Base-by-base conservation (phyloP, 2,113 vertebrate genomes). In the Hydropotes inermis region DNA sequence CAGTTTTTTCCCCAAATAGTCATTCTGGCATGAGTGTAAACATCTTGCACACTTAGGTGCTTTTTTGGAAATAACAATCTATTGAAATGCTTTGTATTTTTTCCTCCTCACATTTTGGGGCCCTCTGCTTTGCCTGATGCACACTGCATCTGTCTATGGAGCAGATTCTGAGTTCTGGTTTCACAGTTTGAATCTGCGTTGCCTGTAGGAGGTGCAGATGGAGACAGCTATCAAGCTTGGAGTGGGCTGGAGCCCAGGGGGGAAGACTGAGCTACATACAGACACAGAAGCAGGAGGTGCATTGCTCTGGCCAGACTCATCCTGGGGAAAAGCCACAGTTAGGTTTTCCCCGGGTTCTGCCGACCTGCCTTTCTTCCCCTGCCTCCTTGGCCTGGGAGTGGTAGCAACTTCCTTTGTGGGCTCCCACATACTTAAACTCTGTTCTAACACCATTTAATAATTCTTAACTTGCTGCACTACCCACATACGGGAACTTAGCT, bases 81-180 rank as follows among this genome's bases (percentile, higher is more conserved):
- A n/a, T n/a, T 61, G 84, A 54, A 33, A 61, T 25, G 54, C 17
- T 85, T 83, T 54, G n/a, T 17, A 13, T 19, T 61, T 47, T 25
- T 64, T 9, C 70, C 52, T 87, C 64, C 52, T 87, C 64, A 21
- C 36, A 6, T 60, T 55, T 55, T 70, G 25, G 39, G 64, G 67
- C 50, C 23, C 28, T 78, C 89, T 92, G n/a, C 16, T 89, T 54
- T 94, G 76, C 55, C n/a, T 57, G 33, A 10, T 7, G 1, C 39
- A 33, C 0, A 8, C 16, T n/a, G 15, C 50, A 8, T 36, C 6
- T 33, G 2, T n/a, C 43, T 55, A 1, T 12, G 36, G 8, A 39
- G 36, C 28, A 27, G 52, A 83, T 25, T 82, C 21, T 50, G 60
- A n/a, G 36, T 39, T 58, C n/a, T 33, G 45, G 5, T 60, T 36